Base-by-base conservation (phyloP, 1,140 invertebrate species). In the Trinorchestia longiramus region DNA sequence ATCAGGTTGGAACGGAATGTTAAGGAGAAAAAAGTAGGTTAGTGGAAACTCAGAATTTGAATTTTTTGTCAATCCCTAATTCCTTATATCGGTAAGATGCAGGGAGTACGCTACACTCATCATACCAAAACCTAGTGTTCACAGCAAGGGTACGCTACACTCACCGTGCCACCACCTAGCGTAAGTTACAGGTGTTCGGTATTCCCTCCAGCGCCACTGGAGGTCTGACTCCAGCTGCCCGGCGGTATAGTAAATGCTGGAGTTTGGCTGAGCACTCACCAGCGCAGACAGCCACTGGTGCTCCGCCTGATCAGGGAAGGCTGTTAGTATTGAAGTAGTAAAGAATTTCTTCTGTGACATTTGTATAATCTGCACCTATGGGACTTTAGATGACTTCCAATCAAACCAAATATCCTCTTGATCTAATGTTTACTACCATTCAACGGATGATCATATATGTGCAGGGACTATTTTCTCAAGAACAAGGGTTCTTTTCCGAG, bases 121-220 rank as follows among this genome's bases (percentile, higher is more conserved):
- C 47, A 19, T 11, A 19, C 47, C n/a, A n/a, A n/a, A n/a, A 53
- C 88, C 41, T 43, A 42, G 4, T 41, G 41, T 77, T 3, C 11
- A 23, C 11, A 77, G 28, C 15, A 36, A 28, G 36, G 62, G 11
- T 77, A 28, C 11, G 3, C 62, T 77, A 77, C 88, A 53, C 96
- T 95, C 57, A 96, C 96, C 96, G 91, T 95, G 96, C 96, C 96
- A 96, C 96, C 96, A 96, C 43, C 95, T 53, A 42, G 88, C 88
- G 88, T 96, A 90, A 28, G 77, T 91, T 42, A 96, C 44, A 28
- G 42, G 45, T 0, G 87, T 47, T 28, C 77, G 95, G 15, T 57
- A 42, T 41, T 91, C 87, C 44, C 87, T 47, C 96, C 96, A 96
- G 57, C 90, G 43, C 96, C 96, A 96, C 41, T 47, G 17, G 87